Percentiles rank a stretch among this genome's conserved stretches.
Evolutionary conservation across 2,113 vertebrate species (phyloP).

Genomic region (Ascaphus truei): DNA sequence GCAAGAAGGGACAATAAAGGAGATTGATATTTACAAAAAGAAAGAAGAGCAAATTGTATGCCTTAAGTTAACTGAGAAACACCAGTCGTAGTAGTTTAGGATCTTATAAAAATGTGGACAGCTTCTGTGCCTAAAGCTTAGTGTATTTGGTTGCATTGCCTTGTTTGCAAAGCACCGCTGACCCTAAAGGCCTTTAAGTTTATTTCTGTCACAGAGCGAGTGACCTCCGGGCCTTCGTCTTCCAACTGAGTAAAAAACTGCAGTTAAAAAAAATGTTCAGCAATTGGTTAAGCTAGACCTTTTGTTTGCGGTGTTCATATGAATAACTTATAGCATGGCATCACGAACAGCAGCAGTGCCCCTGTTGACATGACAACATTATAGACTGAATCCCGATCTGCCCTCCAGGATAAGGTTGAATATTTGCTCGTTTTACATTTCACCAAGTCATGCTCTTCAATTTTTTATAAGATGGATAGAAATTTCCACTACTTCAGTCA

Average conservation of each 20-base stretch:
- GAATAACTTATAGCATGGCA: constrained; percentile 63
- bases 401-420: constrained; percentile 58
- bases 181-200: constrained; percentile 24
- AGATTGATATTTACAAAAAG: constrained; percentile 42
- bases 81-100: constrained; percentile 15
- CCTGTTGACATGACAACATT: constrained; percentile 55
- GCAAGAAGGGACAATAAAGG: constrained; percentile 19
- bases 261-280: constrained; percentile 48
- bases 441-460: constrained; percentile 60
- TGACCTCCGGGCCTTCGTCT: constrained; percentile 37
- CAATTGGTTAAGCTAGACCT: constrained; percentile 51
- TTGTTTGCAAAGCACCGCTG: constrained; percentile 21
- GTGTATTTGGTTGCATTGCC: not conserved
- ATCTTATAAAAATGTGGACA: constrained; percentile 39
- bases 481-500: constrained; percentile 71
- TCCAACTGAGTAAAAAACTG: constrained; percentile 45
- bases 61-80: too few relatives aligned
- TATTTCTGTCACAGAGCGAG: constrained; percentile 48
- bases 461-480: constrained; percentile 74
- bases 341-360: constrained; percentile 50
- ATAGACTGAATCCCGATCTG: constrained; percentile 56
- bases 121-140: constrained; percentile 16
- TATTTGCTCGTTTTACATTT: constrained; percentile 63
- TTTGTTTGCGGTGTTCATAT: constrained; percentile 60
- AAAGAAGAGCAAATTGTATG: not conserved